Base-by-base conservation (phyloP, 2,888 invertebrate species). In the Sipha maydis region DNA sequence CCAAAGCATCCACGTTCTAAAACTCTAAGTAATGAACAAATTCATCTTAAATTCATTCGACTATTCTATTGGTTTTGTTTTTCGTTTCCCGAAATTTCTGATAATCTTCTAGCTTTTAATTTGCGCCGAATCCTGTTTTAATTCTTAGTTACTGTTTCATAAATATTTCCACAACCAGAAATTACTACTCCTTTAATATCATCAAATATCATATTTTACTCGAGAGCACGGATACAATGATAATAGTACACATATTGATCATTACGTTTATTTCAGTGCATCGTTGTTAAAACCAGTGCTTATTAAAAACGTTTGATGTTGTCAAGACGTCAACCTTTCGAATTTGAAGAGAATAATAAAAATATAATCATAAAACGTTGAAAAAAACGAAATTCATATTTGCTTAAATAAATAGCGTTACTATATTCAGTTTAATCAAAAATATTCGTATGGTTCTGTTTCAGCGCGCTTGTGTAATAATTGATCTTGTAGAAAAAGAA, bases 291-390 rank as follows among this genome's bases (percentile, higher is more conserved):
- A 48, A n/a, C 9, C 69, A 19, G 61, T 75, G 31, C 28, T 14
- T 34, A 4, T 71, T 61, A 21, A 61, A 69, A 77, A 17, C 75
- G 21, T 41, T 28, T 21, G 61, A 41, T 54, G 28, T 56, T 38
- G 34, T 75, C 19, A 7, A 61, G 61, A 61, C 61, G 61, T 61
- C 21, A 61, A 76, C 38, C 61, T 38, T 28, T 61, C 38, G 75
- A 14, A 17, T 75, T 2, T 76, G 17, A 17, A 0, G 5, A 17
- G 21, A 76, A 84, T 25, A 41, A 41, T 8, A 11, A 41, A 41
- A 41, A 41, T 34, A 76, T 34, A 71, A 73, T 19, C 31, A 85
- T 71, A 69, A 78, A 85, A 78, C 48, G 69, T 76, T 85, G 41
- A 85, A 77, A 85, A 69, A 77, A 69, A 41, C 76, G 2, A 69